These are phyloP conservation scores for Stigmatopora nigra DNA, from an alignment of 2,113 vertebrate genomes.

Conservation along the genomic window DNA sequence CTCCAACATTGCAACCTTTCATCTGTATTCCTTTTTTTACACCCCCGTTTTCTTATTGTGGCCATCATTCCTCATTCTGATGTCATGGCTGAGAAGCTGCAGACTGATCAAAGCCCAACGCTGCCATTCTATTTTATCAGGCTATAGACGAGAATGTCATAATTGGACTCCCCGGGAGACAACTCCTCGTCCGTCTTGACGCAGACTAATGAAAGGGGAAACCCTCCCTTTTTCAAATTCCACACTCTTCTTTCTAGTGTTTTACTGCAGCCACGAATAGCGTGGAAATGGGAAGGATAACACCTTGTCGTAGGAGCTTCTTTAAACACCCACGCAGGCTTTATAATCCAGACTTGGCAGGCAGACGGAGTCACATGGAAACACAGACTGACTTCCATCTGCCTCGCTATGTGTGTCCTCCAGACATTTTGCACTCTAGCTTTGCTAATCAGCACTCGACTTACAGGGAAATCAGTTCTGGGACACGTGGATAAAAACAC, in stretches of 20 bases:
- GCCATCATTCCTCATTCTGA: background rate
- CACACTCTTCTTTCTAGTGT: background rate
- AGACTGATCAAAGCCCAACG: background rate
- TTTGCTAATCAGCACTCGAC: conserved; percentile 1
- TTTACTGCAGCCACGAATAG: conserved; percentile 23
- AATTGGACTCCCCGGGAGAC: background rate
- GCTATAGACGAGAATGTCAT: background rate
- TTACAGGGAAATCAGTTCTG: background rate
- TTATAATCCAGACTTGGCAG: conserved; percentile 21
- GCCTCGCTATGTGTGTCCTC: background rate
- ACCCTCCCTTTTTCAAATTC: background rate
- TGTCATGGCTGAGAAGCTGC: background rate
- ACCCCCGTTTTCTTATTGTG: background rate
- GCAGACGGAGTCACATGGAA: conserved; percentile 10
- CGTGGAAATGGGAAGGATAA: conserved; percentile 15
- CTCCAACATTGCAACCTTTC: background rate
- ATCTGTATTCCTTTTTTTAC: background rate
- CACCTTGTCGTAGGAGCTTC: conserved; percentile 18
- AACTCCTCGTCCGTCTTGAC: background rate
- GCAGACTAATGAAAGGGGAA: background rate
- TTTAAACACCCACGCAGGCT: conserved; percentile 25
- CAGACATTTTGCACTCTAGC: conserved; percentile 7
- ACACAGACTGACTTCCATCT: conserved; percentile 16
- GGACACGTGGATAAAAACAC: background rate
- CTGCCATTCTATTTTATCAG: background rate